These are phyloP conservation scores for Drosophila acutilabella DNA, from an alignment of 2,888 invertebrate species.

Conservation along the genomic window DNA sequence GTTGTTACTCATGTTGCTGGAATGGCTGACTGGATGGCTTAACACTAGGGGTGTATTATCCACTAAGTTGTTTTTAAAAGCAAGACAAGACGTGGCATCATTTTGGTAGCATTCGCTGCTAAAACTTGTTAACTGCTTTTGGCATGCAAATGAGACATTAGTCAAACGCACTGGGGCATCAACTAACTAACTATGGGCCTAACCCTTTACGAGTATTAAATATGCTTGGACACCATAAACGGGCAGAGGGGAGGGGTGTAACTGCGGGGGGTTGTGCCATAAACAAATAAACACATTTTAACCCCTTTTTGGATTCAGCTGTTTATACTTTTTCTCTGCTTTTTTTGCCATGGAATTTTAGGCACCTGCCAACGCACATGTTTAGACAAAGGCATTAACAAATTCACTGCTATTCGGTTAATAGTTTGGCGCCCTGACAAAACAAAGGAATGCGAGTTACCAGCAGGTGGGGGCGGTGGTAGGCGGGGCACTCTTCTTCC, in stretches of 20 bases:
- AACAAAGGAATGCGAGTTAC: slow-evolving; percentile 30
- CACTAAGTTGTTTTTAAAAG: slow-evolving; percentile 81
- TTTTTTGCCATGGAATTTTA: slow-evolving; percentile 23
- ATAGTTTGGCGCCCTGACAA: slow-evolving; percentile 74
- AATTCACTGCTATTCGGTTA: slow-evolving; percentile 78
- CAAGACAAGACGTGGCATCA: slow-evolving; percentile 75
- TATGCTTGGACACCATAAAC: slow-evolving; percentile 13
- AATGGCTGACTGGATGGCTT: slow-evolving; percentile 62
- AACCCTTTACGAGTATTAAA: slow-evolving; percentile 47
- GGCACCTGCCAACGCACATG: slow-evolving; percentile 74
- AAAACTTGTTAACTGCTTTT: slow-evolving; percentile 81
- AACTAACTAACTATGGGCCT: slow-evolving; percentile 49
- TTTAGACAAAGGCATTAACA: slow-evolving; percentile 81
- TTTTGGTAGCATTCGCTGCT: slow-evolving; percentile 49
- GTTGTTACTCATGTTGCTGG: slow-evolving; percentile 17
- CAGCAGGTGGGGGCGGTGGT: neutral
- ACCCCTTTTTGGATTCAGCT: slow-evolving; percentile 67
- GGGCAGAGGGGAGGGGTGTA: slow-evolving; percentile 7
- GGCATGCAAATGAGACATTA: slow-evolving; percentile 82
- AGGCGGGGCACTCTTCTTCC: neutral
- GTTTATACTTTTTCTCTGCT: slow-evolving; percentile 4
- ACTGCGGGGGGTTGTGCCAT: slow-evolving; percentile 70
- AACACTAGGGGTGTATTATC: slow-evolving; percentile 80
- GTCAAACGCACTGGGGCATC: slow-evolving; percentile 79
- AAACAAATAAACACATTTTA: slow-evolving; percentile 81